Evolutionary conservation across 1,140 invertebrate genomes (phyloP), one percentile per base, ranked within the genome.

Genomic region (Vanessa tameamea): DNA sequence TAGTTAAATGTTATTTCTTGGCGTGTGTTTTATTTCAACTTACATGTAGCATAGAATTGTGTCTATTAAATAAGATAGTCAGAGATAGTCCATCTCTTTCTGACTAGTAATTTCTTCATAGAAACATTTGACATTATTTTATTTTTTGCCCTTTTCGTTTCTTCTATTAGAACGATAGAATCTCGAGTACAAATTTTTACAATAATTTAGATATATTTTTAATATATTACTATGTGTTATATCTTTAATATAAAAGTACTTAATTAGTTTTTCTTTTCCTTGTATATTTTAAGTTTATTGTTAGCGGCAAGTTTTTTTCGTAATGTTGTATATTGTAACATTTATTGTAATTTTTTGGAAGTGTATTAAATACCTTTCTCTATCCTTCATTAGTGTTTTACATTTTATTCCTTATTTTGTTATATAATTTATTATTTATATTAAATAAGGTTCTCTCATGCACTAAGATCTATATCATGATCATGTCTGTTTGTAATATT

Each of bases 341-440:
- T 69, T 71, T 64, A 37, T 57, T 68, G 65, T 68, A 65, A 59
- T 61, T 51, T 77, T 72, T 79, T 74, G 77, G 69, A 72, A 74
- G 67, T 73, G 72, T 81, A 81, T 81, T 77, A 77, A 81, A 80
- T 82, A 68, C 65, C 65, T 73, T 68, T 67, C 51, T 65, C 37
- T 43, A 43, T 43, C 8, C 37, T 43, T 9, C 7, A 43, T 43
- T 43, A 9, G 7, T 43, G 37, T 43, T 43, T 43, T 43, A 43
- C 9, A 43, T 43, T 31, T 43, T 43, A 43, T 43, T 43, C 37
- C 37, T 43, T 43, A 43, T 43, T 43, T 37, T 37, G 2, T 37
- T 37, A 4, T 5, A 1, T 37, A 4, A 37, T 37, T 37, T 5
- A 37, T 37, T 43, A 43, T 11, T 43, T 43, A 43, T 11, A 43